Evolutionary conservation across 2,113 vertebrate genomes (phyloP), one percentile per base, ranked within the genome.

Genomic region (Phoenicopterus ruber): DNA sequence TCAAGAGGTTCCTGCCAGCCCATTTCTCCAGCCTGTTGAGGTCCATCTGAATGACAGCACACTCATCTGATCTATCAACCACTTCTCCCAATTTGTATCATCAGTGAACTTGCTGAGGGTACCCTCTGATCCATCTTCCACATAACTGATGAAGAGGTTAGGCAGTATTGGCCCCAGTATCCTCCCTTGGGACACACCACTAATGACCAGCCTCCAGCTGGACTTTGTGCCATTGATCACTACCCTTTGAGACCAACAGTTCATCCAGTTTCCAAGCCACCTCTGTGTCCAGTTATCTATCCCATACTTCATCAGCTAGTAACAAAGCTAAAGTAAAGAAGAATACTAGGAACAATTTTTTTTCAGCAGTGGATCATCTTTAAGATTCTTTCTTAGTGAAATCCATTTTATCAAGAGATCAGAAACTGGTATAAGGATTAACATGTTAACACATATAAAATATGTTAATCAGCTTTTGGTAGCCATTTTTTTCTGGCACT

Each of bases 251-350:
- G 2, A 6, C 10, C 20, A 87, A 34, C 11, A 36, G 7, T 5
- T 71, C 20, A n/a, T 17, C 16, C 26, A 57, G 16, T 57, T 85
- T 70, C 6, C 1, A 90, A 54, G 70, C 3, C 6, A 55, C 4
- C 3, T 92, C 10, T 0, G 0, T 63, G 44, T 40, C 13, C 29
- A 46, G 4, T 52, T 71, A 25, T 31, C 13, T 62, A 29, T 26
- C 14, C 29, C 6, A 6, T 49, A 14, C 25, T 61, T 71, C 6
- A 15, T 46, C 38, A 40, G 9, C 4, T 62, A n/a, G 4, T 31
- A 76, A 34, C 4, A 59, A 69, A 73, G 7, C 7, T 55, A 36
- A 82, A 93, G 18, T 44, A 65, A 44, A 55, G 6, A 80, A 34
- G 10, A 38, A 42, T 31, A n/a, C 0, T 18, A 44, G 2, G 12